A percentile compares a stretch with the other conserved stretches of the same genome.
These are phyloP conservation scores for Phoebastria nigripes DNA, from an alignment of 2,797 vertebrate genomes.

Conservation along the genomic window DNA sequence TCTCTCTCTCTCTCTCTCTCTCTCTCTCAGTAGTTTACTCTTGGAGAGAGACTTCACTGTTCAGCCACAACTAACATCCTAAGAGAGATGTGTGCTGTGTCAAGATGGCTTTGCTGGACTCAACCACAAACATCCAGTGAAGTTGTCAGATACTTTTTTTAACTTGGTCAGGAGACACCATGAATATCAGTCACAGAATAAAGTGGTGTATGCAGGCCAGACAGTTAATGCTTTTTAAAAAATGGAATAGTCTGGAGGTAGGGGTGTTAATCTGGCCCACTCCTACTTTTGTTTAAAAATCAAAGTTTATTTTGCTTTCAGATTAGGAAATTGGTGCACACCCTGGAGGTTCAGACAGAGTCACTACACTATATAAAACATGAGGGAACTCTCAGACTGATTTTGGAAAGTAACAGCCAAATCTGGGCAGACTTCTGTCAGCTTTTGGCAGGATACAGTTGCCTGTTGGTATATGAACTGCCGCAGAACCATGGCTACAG, in stretches of 20 bases:
- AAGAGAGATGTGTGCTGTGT: background rate
- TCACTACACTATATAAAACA: background rate
- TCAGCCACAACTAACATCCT: background rate
- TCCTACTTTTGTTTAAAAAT: background rate
- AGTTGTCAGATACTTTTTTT: background rate
- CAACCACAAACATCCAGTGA: background rate
- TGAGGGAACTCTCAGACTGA: background rate
- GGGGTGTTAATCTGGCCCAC: background rate
- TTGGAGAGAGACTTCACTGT: background rate
- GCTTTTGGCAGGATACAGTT: background rate
- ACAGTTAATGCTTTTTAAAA: background rate
- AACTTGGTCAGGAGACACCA: background rate
- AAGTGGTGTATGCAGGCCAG: background rate
- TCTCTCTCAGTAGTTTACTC: background rate
- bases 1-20: background rate
- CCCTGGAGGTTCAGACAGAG: background rate
- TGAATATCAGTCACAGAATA: background rate
- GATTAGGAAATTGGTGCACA: background rate
- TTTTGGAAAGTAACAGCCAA: background rate
- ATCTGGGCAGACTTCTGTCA: background rate
- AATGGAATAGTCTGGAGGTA: background rate
- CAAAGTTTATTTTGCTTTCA: background rate
- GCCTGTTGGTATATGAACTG: background rate
- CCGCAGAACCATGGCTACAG: background rate
- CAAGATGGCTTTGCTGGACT: background rate